A percentile compares a stretch with the other conserved stretches of the same genome.
These are phyloP conservation scores for Teleogryllus oceanicus DNA, from an alignment of 2,888 invertebrate genomes.

Conservation along the genomic window DNA sequence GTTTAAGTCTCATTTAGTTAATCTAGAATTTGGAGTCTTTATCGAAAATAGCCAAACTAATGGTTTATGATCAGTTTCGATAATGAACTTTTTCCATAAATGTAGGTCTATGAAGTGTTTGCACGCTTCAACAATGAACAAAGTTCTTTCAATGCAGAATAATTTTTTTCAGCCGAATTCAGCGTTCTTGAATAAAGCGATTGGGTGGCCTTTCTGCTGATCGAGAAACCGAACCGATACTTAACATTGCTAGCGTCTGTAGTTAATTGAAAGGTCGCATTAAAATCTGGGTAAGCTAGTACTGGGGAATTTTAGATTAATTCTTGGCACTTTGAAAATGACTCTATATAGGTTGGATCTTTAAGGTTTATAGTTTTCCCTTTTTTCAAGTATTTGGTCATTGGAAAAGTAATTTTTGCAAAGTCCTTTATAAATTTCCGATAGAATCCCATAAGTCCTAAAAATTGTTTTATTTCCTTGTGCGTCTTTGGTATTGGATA, in stretches of 20 bases:
- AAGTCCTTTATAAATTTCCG: neutral
- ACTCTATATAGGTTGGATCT: neutral
- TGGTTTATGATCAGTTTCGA: conserved; percentile 27
- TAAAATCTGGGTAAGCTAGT: neutral
- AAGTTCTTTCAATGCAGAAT: conserved; percentile 22
- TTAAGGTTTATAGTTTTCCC: neutral
- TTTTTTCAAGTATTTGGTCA: neutral
- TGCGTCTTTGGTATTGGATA: neutral
- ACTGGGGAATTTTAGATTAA: neutral
- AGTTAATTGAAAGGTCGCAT: neutral
- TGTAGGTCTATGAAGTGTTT: conserved; percentile 23
- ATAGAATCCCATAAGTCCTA: neutral
- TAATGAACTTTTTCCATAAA: conserved; percentile 18
- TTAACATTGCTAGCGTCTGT: neutral
- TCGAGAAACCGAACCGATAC: neutral
- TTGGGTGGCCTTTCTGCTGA: neutral
- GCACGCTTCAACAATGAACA: neutral
- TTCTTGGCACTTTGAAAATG: too few relatives aligned
- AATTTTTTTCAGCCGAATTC: conserved; percentile 34
- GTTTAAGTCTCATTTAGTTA: neutral
- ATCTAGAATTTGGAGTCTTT: conserved; percentile 21
- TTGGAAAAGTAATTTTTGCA: neutral
- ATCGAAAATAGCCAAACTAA: neutral
- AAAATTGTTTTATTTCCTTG: neutral
- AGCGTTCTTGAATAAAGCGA: conserved; percentile 32